A percentile compares a stretch with the other conserved stretches of the same genome.
These are phyloP conservation scores for Urocynchramus pylzowi DNA, from an alignment of 2,113 vertebrate species.

Conservation along the genomic window DNA sequence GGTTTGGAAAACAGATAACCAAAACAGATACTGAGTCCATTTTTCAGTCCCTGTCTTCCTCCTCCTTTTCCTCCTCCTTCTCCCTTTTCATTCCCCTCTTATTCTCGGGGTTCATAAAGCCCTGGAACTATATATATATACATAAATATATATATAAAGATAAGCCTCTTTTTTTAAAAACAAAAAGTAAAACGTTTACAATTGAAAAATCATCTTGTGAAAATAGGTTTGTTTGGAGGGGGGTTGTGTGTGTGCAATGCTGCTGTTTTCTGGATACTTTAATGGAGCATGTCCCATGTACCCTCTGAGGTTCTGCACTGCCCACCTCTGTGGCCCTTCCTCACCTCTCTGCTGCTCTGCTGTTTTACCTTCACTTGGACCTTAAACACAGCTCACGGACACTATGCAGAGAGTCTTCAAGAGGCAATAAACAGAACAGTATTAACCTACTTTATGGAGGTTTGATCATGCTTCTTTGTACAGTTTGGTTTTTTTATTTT, in stretches of 20 bases:
- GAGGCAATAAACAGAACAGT: conserved; percentile 78
- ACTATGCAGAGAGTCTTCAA: conserved; percentile 74
- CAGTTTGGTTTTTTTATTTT: conserved; percentile 63
- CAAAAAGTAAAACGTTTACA: conserved; percentile 35
- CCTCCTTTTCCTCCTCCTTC: conserved; percentile 41
- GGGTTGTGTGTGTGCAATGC: conserved; percentile 62
- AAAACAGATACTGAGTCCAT: conserved; percentile 47
- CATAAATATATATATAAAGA: neutral
- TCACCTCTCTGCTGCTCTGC: conserved; percentile 70
- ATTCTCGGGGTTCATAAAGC: conserved; percentile 57
- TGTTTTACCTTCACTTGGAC: conserved; percentile 73
- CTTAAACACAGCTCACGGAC: conserved; percentile 71
- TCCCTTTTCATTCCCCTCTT: conserved; percentile 54
- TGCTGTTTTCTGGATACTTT: conserved; percentile 74
- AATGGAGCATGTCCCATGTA: conserved; percentile 69
- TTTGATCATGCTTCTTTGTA: conserved; percentile 78
- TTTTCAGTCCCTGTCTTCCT: conserved; percentile 54
- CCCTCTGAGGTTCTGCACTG: conserved; percentile 69
- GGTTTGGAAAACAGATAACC: conserved; percentile 53
- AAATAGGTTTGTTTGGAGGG: conserved; percentile 68
- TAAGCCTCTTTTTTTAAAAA: conserved; percentile 55
- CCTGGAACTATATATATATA: conserved; percentile 41
- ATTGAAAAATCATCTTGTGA: conserved; percentile 53
- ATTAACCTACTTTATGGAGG: conserved; percentile 74
- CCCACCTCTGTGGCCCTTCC: conserved; percentile 64